Base-by-base conservation (phyloP, 1,140 invertebrate genomes). In the Paraescarpia echinospica region DNA sequence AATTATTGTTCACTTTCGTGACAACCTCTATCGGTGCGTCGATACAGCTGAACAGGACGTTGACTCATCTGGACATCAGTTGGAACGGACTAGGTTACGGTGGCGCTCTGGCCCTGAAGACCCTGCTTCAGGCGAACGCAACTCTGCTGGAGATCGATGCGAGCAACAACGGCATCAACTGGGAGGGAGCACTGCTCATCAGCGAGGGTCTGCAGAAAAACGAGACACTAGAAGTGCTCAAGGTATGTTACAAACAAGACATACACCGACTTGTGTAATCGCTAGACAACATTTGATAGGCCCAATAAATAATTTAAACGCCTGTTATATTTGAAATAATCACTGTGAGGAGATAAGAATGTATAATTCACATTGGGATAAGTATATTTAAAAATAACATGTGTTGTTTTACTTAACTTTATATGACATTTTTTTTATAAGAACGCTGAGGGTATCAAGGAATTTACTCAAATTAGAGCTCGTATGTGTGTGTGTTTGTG, bases 31-130 rank as follows among this genome's bases (percentile, higher is more conserved):
- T 27, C 34, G 22, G n/a, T 51, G n/a, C 33, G 1, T 34, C 34
- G 6, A 4, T 91, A 9, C 93, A 93, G 93, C 14, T 33, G 48
- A 94, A 94, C 92, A 51, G n/a, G 33, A 14, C 27, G 33, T 34
- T 94, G 35, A 34, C 34, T 8, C 59, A 93, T 33, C 27, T 94
- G 34, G 91, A 93, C 90, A 41, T 94, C 1, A 14, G 89, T 9
- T 93, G 93, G 93, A 94, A 94, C 35, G 93, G 93, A 22, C 89
- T 94, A 4, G 93, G 92, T 31, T 94, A 92, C 90, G 93, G 94
- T 35, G 93, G 93, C 33, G 51, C 90, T 41, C 90, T 94, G 27
- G 93, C 93, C 4, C 34, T 94, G 33, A 77, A 90, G 14, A 91
- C 91, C 22, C 35, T 92, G 31, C 92, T 94, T 22, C 12, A 33